Evolutionary conservation across 2,888 invertebrate genomes (phyloP).

Genomic region (Nephrotoma guestfalica): DNA sequence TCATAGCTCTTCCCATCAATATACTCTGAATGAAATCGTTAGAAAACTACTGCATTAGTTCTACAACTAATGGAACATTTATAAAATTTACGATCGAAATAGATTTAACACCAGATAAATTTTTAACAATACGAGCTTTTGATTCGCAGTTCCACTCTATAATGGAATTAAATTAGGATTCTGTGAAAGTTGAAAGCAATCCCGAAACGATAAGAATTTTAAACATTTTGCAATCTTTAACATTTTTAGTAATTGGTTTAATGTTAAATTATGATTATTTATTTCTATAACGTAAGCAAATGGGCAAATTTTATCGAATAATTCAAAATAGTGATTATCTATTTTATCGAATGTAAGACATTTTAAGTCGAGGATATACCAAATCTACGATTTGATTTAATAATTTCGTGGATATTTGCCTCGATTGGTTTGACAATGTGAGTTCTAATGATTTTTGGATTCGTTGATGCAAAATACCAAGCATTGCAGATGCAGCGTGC

Average conservation of each 20-base stretch:
- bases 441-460: neutral
- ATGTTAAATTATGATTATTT: neutral
- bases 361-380: neutral
- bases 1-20: neutral
- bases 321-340: neutral
- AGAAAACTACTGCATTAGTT: neutral
- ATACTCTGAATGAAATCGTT: too few species aligned
- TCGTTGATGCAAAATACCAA: neutral
- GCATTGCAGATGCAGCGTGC: neutral
- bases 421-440: neutral
- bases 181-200: neutral
- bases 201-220: neutral
- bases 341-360: neutral
- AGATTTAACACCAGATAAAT: neutral
- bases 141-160: neutral
- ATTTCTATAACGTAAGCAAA: neutral
- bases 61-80: neutral
- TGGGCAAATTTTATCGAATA: neutral
- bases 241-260: neutral
- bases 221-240: neutral
- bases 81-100: neutral
- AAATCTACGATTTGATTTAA: neutral
- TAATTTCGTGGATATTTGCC: neutral
- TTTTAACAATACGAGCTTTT: neutral
- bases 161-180: neutral